These are phyloP conservation scores for Lasiurus borealis DNA, from an alignment of 2,113 vertebrate genomes.

Conservation along the genomic window DNA sequence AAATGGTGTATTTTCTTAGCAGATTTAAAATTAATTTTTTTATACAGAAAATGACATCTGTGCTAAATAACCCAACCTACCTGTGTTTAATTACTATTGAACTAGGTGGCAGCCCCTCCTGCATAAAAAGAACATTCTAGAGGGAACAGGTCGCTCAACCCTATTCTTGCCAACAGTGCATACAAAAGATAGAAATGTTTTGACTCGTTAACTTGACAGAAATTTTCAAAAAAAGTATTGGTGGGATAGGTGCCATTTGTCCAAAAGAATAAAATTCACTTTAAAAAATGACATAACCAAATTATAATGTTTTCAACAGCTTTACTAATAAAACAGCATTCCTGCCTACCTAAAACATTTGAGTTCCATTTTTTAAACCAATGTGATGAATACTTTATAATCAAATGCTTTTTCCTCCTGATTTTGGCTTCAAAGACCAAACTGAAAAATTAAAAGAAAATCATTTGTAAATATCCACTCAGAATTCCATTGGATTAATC, in stretches of 20 bases:
- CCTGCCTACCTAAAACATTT: background rate
- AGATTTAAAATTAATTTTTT: constrained; percentile 35
- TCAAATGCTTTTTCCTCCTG: background rate
- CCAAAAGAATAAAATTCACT: constrained; percentile 12
- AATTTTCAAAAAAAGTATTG: constrained; percentile 8
- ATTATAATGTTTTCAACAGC: background rate
- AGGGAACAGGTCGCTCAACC: background rate
- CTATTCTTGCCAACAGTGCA: background rate
- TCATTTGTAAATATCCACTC: background rate
- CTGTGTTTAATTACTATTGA: background rate
- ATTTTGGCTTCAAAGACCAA: constrained; percentile 1
- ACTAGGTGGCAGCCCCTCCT: background rate
- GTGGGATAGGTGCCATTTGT: background rate
- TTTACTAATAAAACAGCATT: background rate
- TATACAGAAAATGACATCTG: background rate
- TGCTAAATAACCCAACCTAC: background rate
- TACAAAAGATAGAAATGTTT: background rate
- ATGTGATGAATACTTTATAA: background rate
- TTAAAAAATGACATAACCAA: background rate
- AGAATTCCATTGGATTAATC: background rate
- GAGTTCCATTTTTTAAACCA: background rate
- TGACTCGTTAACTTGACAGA: background rate
- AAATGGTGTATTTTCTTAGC: background rate
- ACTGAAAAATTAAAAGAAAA: background rate
- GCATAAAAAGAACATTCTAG: background rate